phyloP scores from a whole-genome alignment of 2,888 invertebrate species.

The Mechanitis messenoides region DNA sequence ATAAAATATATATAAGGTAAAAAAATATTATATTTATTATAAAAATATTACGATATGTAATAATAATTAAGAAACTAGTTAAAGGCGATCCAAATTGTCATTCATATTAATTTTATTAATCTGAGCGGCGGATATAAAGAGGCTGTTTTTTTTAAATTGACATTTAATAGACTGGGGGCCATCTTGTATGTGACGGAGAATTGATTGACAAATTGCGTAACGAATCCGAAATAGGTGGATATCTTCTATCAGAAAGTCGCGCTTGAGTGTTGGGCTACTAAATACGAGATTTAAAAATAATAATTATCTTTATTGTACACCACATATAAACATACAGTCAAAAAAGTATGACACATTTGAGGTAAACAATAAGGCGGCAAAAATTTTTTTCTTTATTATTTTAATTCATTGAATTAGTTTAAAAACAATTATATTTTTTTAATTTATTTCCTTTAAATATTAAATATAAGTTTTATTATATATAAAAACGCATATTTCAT shows the following conservation, averaged over 20 bases:
- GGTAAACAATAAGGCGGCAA: no score
- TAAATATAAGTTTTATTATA: no score
- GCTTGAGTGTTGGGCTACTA: slow-evolving; percentile 44
- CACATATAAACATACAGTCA: no score
- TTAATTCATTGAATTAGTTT: no score
- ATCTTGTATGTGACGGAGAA: slow-evolving; percentile 64
- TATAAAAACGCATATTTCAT: slow-evolving; percentile 34
- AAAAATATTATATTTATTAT: neutral
- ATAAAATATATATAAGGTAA: no score
- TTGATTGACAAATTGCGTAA: slow-evolving; percentile 76
- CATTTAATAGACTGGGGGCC: slow-evolving; percentile 66
- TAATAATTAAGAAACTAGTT: slow-evolving; percentile 38
- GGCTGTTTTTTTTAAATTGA: slow-evolving; percentile 60
- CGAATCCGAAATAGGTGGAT: slow-evolving; percentile 75
- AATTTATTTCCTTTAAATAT: no score
- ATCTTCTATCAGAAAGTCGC: slow-evolving; percentile 65
- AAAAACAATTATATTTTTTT: no score
- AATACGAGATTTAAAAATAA: slow-evolving; percentile 15
- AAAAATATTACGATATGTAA: slow-evolving; percentile 1
- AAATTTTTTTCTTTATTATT: no score
- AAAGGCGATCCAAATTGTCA: slow-evolving; percentile 69
- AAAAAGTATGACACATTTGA: no score
- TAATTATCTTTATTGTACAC: no score
- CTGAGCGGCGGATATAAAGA: slow-evolving; percentile 70
- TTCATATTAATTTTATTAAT: slow-evolving; percentile 75